Conservation (phyloP, 1,140 invertebrate species). For the Drosophila azteca region DNA sequence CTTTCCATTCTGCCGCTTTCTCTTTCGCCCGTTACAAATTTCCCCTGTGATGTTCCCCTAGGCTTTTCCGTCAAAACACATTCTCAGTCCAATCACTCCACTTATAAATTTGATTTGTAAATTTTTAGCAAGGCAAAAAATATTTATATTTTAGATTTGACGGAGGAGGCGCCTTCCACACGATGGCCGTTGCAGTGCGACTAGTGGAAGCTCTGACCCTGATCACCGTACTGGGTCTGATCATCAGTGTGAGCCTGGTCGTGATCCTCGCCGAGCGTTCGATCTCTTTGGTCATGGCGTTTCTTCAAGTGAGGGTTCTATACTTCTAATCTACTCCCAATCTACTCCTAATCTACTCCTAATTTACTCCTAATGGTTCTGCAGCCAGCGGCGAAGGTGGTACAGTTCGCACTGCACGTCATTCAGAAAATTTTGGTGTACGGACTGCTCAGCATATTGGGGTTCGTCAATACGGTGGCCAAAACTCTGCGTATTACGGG, state of each 20-base stretch:
- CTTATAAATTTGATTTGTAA: too few species aligned
- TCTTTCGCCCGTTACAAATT: too few species aligned
- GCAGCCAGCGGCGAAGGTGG: constrained; percentile 62
- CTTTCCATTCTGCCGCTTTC: too few species aligned
- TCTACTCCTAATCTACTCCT: neutral
- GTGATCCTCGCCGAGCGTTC: constrained; percentile 54
- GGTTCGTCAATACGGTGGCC: constrained; percentile 48
- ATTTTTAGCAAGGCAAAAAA: neutral
- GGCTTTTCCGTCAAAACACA: neutral
- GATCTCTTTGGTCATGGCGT: constrained; percentile 31
- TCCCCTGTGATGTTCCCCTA: too few species aligned
- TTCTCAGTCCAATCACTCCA: too few species aligned
- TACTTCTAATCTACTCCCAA: neutral
- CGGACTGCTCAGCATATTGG: constrained; percentile 16
- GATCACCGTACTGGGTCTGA: constrained; percentile 59
- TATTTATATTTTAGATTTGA: neutral
- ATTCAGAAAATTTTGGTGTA: constrained; percentile 59
- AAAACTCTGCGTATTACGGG: constrained; percentile 40
- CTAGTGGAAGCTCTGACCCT: constrained; percentile 56
- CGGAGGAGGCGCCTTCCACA: neutral
- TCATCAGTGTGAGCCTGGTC: constrained; percentile 55
- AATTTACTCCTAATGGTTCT: neutral
- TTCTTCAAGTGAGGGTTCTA: constrained; percentile 41
- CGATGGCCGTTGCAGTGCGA: constrained; percentile 62
- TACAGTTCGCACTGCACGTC: constrained; percentile 26